Percentiles rank a stretch among this genome's conserved stretches.
phyloP scores from a whole-genome alignment of 2,888 invertebrate species.

The Hypolimnas misippus region DNA sequence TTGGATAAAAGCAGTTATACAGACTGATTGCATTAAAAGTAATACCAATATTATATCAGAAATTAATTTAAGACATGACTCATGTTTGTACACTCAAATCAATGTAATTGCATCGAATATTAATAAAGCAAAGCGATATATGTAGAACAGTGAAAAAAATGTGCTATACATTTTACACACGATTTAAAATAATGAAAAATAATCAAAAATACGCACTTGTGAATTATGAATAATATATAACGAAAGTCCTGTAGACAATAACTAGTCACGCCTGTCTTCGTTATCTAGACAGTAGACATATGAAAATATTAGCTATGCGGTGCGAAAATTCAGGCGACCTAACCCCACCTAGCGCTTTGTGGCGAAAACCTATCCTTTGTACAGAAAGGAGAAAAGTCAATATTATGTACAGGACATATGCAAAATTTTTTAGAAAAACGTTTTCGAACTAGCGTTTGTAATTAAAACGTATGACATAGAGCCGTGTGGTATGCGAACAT shows the following conservation, averaged over 20 bases:
- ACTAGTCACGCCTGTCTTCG: slow-evolving; percentile 38
- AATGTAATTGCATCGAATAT: not conserved
- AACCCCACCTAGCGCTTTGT: slow-evolving; percentile 72
- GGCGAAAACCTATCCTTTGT: slow-evolving; percentile 52
- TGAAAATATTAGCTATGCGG: slow-evolving; percentile 36
- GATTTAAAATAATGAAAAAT: not conserved
- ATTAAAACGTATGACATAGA: slow-evolving; percentile 50
- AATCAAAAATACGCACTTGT: slow-evolving; percentile 21
- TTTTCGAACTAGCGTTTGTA: slow-evolving; percentile 48
- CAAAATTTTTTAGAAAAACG: slow-evolving; percentile 50
- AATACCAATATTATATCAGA: not conserved
- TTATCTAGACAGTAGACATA: slow-evolving; percentile 38
- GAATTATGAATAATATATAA: slow-evolving; percentile 20
- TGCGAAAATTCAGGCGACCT: slow-evolving; percentile 55
- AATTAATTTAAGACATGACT: slow-evolving; percentile 13
- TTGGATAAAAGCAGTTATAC: no score
- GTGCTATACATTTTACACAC: slow-evolving; percentile 6
- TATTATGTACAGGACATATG: slow-evolving; percentile 38
- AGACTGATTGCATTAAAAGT: not conserved
- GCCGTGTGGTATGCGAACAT: slow-evolving; percentile 71
- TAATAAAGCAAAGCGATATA: not conserved
- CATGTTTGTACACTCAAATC: slow-evolving; percentile 1
- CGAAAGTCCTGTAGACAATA: slow-evolving; percentile 30
- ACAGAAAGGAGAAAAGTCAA: slow-evolving; percentile 31
- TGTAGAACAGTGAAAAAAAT: slow-evolving; percentile 11